Evolutionary conservation across 2,113 vertebrate genomes (phyloP), one percentile per base, ranked within the genome.

Genomic region (Pygoscelis adeliae): DNA sequence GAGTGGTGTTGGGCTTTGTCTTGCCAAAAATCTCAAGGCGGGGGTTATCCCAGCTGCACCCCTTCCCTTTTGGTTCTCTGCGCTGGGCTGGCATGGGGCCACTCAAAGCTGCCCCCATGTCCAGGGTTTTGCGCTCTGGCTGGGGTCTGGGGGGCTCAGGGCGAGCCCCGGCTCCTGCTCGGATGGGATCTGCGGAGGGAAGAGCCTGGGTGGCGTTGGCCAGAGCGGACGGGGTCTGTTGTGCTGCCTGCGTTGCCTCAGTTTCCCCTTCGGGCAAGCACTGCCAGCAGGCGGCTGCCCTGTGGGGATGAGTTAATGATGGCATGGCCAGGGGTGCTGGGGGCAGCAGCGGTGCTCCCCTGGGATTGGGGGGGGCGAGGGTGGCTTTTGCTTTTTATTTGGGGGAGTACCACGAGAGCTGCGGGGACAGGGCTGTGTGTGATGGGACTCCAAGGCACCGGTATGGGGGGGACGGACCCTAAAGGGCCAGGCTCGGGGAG

Each of bases 41-140:
- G 7, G 36, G 50, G 11, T 44, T 17, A 5, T 18, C 21, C 40
- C 66, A 5, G 40, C 32, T 34, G 59, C 20, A 26, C 11, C 59
- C 23, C 32, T 44, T 79, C 44, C 15, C 17, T 16, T 13, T n/a
- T 0, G 6, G 22, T 17, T 36, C n/a, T 23, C 18, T 7, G 50
- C 1, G 20, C 47, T 0, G 1, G 42, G 32, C 36, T 52, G 66
- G 16, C 11, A 1, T 5, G 25, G 76, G 11, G 42, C 69, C 15
- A 0, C 44, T 44, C 5, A 6, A 4, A 34, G 30, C 76, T 38
- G 55, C 47, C 32, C 30, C n/a, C 18, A 0, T 3, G 40, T 10
- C 25, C 26, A 4, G 49, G 32, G 27, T 13, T 59, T 59, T n/a
- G 62, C 2, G 15, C 72, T 50, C 11, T 10, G 26, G 15, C 5